Conservation (phyloP, 1,140 invertebrate species). For the Steinernema feltiae region DNA sequence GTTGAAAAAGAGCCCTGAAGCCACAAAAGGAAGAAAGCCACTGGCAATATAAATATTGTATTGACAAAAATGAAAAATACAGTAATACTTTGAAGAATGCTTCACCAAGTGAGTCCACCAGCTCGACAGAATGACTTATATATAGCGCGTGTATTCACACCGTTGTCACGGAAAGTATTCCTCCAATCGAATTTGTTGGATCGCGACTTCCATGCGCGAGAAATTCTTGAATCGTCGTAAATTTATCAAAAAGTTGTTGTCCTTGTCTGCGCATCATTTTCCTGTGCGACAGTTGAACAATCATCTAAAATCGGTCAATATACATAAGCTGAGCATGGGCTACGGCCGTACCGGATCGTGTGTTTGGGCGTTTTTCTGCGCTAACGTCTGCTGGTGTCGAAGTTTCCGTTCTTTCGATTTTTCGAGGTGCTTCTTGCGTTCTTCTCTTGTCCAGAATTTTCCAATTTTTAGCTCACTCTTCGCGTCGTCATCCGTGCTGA, state of each 20-base stretch:
- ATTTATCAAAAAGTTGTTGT: constrained; percentile 61
- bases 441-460: constrained; percentile 74
- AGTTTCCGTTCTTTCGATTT: constrained; percentile 67
- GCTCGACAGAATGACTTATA: neutral
- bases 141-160: constrained; percentile 16
- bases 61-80: too few species aligned
- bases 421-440: constrained; percentile 71
- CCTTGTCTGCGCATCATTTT: constrained; percentile 62
- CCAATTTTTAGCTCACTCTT: constrained; percentile 75
- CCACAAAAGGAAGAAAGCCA: too few species aligned
- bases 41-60: too few species aligned
- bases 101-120: neutral
- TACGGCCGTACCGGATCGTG: constrained; percentile 32
- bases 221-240: constrained; percentile 63
- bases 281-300: constrained; percentile 61
- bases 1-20: too few species aligned
- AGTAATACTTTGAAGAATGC: neutral
- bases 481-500: constrained; percentile 76
- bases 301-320: constrained; percentile 32
- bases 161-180: constrained; percentile 37
- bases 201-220: constrained; percentile 60
- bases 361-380: constrained; percentile 56
- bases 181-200: constrained; percentile 21
- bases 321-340: neutral
- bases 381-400: constrained; percentile 57